A percentile compares a stretch with the other conserved stretches of the same genome.
Conservation (phyloP, 2,113 vertebrate species). For the Tragelaphus buxtoni region DNA sequence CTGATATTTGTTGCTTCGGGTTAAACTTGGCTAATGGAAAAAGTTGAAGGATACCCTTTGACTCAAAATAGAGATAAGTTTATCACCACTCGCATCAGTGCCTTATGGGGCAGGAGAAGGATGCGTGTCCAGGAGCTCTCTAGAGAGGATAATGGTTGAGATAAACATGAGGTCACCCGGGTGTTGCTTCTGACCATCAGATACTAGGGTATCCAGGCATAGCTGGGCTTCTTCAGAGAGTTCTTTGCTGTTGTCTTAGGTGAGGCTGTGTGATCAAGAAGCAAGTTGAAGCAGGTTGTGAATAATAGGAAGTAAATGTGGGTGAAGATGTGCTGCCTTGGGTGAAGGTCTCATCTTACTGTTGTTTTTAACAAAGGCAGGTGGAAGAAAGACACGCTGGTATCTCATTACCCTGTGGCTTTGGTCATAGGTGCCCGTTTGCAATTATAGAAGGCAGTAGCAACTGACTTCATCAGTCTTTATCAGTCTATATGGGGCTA, state of each 20-base stretch:
- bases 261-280: neutral
- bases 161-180: rapidly evolving
- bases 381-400: neutral
- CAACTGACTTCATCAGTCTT: neutral
- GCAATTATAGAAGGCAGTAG: neutral
- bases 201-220: neutral
- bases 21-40: neutral
- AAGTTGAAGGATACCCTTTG: neutral
- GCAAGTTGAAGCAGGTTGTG: neutral
- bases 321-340: no score
- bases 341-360: neutral
- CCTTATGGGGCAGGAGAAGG: no score
- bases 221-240: neutral
- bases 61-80: neutral
- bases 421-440: neutral
- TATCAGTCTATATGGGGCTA: neutral
- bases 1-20: neutral
- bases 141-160: neutral
- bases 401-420: neutral
- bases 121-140: rapidly evolving
- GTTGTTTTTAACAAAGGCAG: neutral
- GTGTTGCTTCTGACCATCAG: neutral
- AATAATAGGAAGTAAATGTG: neutral
- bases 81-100: rapidly evolving
- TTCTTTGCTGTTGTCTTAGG: neutral